Base-by-base conservation (phyloP, 2,113 vertebrate genomes). In the Donacobius atricapilla region DNA sequence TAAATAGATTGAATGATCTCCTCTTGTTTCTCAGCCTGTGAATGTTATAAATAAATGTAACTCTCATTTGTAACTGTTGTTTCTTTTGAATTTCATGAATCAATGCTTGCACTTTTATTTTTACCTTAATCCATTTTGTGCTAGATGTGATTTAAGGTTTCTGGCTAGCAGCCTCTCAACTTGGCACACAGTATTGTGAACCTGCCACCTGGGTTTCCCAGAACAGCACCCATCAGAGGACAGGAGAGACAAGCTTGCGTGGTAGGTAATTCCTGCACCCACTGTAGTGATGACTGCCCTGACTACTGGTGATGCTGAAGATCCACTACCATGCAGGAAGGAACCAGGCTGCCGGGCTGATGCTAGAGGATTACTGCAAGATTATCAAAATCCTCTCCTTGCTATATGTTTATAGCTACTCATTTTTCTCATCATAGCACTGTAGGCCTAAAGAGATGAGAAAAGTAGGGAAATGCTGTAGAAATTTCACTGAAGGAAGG, bases 211-310 rank as follows among this genome's bases (percentile, higher is more conserved):
- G n/a, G 5, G 21, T 48, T 83, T 80, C 15, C 31, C n/a, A 81
- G 37, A 4, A 44, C 7, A 24, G 39, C 8, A 15, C 8, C 64
- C 31, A 30, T 13, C 31, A 72, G 53, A 50, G 33, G 15, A 68
- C 9, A 68, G n/a, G 18, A 84, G 27, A 66, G 8, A 20, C 7
- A 12, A 58, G 5, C 4, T 87, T 66, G 15, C 6, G 6, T 3
- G 17, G 28, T 23, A 54, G 18, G 8, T 37, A 45, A 54, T 13
- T 56, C 21, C 28, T 68, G 63, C 31, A n/a, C 11, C 8, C 21
- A 40, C 15, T 30, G 13, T 6, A 40, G 4, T 16, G 10, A n/a
- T 1, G 4, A 33, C n/a, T 80, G 8, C 21, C 0, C 0, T 19
- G 31, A 50, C 35, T 50, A 3, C 48, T 45, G 35, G 4, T 50